These are phyloP conservation scores for Zeuzera pyrina DNA, from an alignment of 2,888 invertebrate genomes.

Conservation along the genomic window DNA sequence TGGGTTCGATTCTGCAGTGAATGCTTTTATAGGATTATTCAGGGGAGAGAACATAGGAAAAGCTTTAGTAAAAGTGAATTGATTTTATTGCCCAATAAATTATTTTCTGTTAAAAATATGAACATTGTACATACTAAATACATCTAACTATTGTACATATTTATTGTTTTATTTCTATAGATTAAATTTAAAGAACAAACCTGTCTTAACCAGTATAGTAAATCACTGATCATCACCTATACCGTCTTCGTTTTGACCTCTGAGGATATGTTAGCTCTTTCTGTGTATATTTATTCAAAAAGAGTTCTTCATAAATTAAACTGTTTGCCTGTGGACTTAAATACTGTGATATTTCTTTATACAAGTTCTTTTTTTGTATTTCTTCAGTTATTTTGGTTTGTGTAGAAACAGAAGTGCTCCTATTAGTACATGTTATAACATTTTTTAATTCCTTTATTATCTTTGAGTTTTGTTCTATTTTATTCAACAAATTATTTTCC, in stretches of 20 bases:
- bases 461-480: constrained; percentile 52
- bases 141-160: too few relatives aligned
- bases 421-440: constrained; percentile 11
- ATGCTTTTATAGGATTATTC: constrained; percentile 76
- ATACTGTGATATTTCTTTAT: constrained; percentile 50
- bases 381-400: constrained; percentile 34
- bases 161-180: too few relatives aligned
- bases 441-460: constrained; percentile 41
- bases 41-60: constrained; percentile 78
- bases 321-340: constrained; percentile 43
- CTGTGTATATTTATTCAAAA: constrained; percentile 37
- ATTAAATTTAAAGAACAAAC: too few relatives aligned
- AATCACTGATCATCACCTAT: too few relatives aligned
- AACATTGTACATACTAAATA: too few relatives aligned
- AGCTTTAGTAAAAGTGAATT: constrained; percentile 73
- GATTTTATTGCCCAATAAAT: too few relatives aligned
- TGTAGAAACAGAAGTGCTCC: constrained; percentile 21
- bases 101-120: too few relatives aligned
- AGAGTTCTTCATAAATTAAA: constrained; percentile 55
- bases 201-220: too few relatives aligned
- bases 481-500: constrained; percentile 42
- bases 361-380: constrained; percentile 41
- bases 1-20: constrained; percentile 77
- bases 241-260: too few relatives aligned
- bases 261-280: too few relatives aligned